These are phyloP conservation scores for Argya squamiceps DNA, from an alignment of 2,797 vertebrate genomes.

Conservation along the genomic window DNA sequence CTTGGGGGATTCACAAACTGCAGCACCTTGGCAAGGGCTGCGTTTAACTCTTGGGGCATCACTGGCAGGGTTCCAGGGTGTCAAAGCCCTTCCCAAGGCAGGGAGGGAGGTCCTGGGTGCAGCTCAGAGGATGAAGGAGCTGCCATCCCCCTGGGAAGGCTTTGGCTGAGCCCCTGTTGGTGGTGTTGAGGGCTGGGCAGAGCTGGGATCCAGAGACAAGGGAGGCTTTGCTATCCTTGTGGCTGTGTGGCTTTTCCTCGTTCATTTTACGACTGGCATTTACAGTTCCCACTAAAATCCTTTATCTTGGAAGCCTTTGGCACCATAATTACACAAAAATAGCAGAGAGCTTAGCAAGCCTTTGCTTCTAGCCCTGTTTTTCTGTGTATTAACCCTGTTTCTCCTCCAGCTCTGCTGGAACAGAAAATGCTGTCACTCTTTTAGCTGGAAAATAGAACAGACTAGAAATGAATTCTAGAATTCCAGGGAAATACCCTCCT, in stretches of 20 bases:
- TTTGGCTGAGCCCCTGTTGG: background rate
- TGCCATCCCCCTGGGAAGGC: background rate
- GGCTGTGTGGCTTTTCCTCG: background rate
- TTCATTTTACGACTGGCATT: background rate
- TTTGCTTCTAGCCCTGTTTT: background rate
- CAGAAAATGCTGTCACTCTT: background rate
- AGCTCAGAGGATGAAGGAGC: background rate
- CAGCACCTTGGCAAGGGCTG: background rate
- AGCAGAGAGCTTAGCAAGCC: background rate
- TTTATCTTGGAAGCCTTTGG: slow-evolving; percentile 35
- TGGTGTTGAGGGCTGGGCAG: background rate
- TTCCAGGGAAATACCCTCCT: background rate
- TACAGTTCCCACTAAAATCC: background rate
- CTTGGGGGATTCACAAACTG: background rate
- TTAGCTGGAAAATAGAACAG: background rate
- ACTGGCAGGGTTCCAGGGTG: background rate
- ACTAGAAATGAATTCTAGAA: background rate
- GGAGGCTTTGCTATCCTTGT: background rate
- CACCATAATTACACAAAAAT: background rate
- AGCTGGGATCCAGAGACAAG: background rate
- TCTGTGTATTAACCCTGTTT: background rate
- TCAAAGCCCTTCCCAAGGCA: background rate
- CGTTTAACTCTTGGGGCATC: background rate
- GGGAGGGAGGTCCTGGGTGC: background rate
- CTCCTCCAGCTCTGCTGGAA: background rate